A percentile compares a stretch with the other conserved stretches of the same genome.
Evolutionary conservation across 1,140 invertebrate genomes (phyloP).

Genomic region (Leptopilina clavipes): DNA sequence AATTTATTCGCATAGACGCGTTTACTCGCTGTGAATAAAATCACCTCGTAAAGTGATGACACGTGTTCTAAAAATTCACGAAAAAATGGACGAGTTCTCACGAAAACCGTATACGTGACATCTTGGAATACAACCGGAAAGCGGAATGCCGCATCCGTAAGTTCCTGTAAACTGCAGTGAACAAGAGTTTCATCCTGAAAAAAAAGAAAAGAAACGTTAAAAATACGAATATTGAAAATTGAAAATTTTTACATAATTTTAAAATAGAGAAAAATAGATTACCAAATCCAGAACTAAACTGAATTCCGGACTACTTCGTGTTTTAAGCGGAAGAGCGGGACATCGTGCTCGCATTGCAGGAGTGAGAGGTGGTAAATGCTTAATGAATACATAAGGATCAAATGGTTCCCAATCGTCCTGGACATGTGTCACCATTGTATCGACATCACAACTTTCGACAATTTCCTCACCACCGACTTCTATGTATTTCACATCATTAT

Average conservation of each 20-base stretch:
- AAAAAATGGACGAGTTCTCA: slow-evolving; percentile 93
- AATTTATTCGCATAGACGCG: slow-evolving; percentile 96
- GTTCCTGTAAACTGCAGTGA: slow-evolving; percentile 94
- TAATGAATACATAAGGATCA: slow-evolving; percentile 94
- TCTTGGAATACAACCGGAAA: slow-evolving; percentile 97
- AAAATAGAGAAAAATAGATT: slow-evolving; percentile 47
- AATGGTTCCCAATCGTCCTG: slow-evolving; percentile 87
- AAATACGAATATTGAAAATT: neutral
- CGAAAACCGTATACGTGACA: slow-evolving; percentile 91
- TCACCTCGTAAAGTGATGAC: slow-evolving; percentile 94
- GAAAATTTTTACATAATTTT: neutral
- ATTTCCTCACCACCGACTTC: slow-evolving; percentile 72
- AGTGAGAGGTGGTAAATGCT: slow-evolving; percentile 92
- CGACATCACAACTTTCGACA: slow-evolving; percentile 75
- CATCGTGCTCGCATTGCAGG: slow-evolving; percentile 89
- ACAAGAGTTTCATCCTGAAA: slow-evolving; percentile 92
- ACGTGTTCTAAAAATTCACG: slow-evolving; percentile 94
- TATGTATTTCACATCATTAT: slow-evolving; percentile 71
- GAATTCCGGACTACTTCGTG: slow-evolving; percentile 93
- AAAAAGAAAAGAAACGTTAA: slow-evolving; percentile 42
- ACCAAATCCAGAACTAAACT: slow-evolving; percentile 92
- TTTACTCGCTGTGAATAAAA: slow-evolving; percentile 97
- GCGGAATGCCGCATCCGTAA: slow-evolving; percentile 93
- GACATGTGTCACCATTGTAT: slow-evolving; percentile 77
- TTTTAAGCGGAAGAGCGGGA: slow-evolving; percentile 94